phyloP scores from a whole-genome alignment of 2,888 invertebrate genomes.

The Euzophera pinguis region DNA sequence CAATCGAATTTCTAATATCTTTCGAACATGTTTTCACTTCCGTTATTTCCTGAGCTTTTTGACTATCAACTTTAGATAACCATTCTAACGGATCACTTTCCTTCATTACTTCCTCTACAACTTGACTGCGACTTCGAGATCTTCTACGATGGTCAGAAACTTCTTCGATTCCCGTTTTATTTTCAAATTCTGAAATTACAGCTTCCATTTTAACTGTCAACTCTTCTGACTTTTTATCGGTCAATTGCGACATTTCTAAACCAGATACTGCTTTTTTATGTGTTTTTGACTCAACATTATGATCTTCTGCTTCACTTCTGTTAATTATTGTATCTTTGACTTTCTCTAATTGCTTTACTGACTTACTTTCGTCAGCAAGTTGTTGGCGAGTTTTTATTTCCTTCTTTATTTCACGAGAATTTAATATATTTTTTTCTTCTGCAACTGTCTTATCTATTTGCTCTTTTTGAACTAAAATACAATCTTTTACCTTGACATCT shows the following conservation, averaged over 20 bases:
- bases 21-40: conserved; percentile 27
- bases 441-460: conserved; percentile 16
- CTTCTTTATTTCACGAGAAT: conserved; percentile 2
- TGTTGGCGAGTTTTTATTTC: background rate
- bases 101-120: conserved; percentile 45
- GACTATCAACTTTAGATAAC: conserved; percentile 41
- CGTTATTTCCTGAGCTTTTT: conserved; percentile 29
- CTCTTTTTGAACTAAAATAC: background rate
- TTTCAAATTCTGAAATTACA: conserved; percentile 63
- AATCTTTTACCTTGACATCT: conserved; percentile 13
- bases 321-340: background rate
- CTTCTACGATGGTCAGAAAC: conserved; percentile 32
- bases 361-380: background rate
- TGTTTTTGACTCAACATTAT: conserved; percentile 13
- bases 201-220: conserved; percentile 59
- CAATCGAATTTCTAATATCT: conserved; percentile 22
- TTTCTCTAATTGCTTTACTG: background rate
- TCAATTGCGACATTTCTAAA: conserved; percentile 60
- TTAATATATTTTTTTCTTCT: conserved; percentile 1
- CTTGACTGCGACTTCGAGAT: conserved; percentile 49
- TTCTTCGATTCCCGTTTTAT: conserved; percentile 45
- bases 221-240: conserved; percentile 56
- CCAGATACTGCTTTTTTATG: conserved; percentile 38
- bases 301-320: background rate
- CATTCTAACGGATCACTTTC: conserved; percentile 51